These are phyloP conservation scores for Heliothis peltigera DNA, from an alignment of 2,888 invertebrate genomes.

Conservation along the genomic window DNA sequence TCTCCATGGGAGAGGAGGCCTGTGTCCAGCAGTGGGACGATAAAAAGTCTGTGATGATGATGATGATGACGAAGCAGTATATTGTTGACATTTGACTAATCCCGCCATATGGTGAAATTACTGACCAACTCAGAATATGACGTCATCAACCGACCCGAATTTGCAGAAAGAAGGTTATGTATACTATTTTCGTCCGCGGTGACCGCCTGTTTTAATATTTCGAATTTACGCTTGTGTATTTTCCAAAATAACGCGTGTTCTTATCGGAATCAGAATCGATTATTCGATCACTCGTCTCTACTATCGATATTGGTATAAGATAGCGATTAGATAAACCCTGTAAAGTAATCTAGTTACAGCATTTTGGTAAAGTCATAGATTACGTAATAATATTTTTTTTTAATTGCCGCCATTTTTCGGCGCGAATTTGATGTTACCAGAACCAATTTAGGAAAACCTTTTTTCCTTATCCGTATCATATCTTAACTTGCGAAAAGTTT, in stretches of 20 bases:
- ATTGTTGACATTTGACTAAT: neutral
- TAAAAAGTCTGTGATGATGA: too few species aligned
- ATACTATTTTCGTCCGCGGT: conserved; percentile 47
- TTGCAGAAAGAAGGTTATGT: conserved; percentile 36
- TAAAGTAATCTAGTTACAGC: conserved; percentile 20
- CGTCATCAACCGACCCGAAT: conserved; percentile 36
- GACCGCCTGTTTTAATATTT: conserved; percentile 12
- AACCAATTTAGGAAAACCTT: conserved; percentile 4
- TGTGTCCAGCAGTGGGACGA: too few species aligned
- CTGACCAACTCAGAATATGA: conserved; percentile 17
- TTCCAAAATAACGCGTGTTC: neutral
- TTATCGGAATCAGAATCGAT: conserved; percentile 24
- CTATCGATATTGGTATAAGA: conserved; percentile 35
- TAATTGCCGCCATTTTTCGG: conserved; percentile 41
- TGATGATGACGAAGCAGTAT: neutral
- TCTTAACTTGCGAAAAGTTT: neutral
- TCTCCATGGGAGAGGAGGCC: too few species aligned
- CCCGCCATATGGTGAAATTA: conserved; percentile 11
- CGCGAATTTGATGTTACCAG: conserved; percentile 36
- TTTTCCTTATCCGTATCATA: conserved; percentile 3
- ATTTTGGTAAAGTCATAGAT: conserved; percentile 24
- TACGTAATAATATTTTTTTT: conserved; percentile 45
- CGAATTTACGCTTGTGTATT: neutral
- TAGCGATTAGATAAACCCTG: conserved; percentile 39
- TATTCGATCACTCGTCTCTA: conserved; percentile 15